These are phyloP conservation scores for Drosophila recens DNA, from an alignment of 2,888 invertebrate genomes.

Conservation along the genomic window DNA sequence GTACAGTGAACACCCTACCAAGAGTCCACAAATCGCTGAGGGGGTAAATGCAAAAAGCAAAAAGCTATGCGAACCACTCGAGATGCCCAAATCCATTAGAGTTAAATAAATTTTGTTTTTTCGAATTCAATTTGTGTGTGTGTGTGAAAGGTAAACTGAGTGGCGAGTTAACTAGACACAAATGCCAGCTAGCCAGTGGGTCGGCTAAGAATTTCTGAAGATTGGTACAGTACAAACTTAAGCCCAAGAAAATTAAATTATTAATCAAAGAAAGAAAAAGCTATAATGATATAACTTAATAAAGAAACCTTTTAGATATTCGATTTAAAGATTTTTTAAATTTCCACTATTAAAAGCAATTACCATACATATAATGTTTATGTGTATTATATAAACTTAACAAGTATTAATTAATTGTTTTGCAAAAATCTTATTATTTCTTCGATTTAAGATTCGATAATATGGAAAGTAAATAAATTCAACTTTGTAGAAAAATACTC, in stretches of 20 bases:
- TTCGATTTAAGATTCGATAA: too few species aligned
- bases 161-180: conserved; percentile 59
- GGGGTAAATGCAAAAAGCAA: conserved; percentile 5
- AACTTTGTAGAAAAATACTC: too few species aligned
- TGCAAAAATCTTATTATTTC: too few species aligned
- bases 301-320: too few species aligned
- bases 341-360: too few species aligned
- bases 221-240: background rate
- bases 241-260: background rate
- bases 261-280: too few species aligned
- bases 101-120: conserved; percentile 74
- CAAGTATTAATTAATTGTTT: too few species aligned
- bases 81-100: conserved; percentile 77
- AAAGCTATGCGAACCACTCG: conserved; percentile 56
- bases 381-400: too few species aligned
- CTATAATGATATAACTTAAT: too few species aligned
- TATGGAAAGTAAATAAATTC: too few species aligned
- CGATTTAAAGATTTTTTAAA: too few species aligned
- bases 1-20: conserved; percentile 7
- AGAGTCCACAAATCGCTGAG: background rate
- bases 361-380: too few species aligned
- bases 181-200: conserved; percentile 51
- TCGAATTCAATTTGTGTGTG: conserved; percentile 70
- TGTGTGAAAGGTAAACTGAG: conserved; percentile 30
- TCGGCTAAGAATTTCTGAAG: conserved; percentile 28